Evolutionary conservation across 2,113 vertebrate species (phyloP).

Genomic region (Panthera leo): DNA sequence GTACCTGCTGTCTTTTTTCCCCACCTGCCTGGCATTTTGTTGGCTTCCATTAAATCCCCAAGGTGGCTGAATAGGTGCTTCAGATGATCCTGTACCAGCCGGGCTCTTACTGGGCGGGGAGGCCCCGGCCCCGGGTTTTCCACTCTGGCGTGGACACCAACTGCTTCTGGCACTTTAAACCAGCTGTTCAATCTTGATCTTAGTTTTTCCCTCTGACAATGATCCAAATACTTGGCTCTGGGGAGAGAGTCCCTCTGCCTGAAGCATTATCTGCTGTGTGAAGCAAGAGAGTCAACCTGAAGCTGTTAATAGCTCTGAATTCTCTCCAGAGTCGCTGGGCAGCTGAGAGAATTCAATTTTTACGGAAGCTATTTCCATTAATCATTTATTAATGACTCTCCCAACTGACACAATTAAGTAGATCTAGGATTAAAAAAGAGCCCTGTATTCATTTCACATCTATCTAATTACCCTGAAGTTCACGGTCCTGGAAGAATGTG

Average conservation of each 20-base stretch:
- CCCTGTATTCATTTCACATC: not conserved
- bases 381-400: conserved; percentile 60
- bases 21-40: not conserved
- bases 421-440: conserved; percentile 28
- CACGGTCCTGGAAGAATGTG: not conserved
- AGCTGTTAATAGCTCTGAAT: not conserved
- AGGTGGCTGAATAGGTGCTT: not conserved
- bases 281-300: not conserved
- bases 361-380: conserved; percentile 51
- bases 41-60: not conserved
- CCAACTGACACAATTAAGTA: conserved; percentile 48
- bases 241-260: not conserved
- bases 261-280: not conserved
- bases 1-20: rapidly evolving
- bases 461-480: conserved; percentile 26
- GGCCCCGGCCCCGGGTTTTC: not conserved
- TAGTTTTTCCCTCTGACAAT: not conserved
- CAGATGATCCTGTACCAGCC: not conserved
- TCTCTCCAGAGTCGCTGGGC: not conserved
- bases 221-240: not conserved
- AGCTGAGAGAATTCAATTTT: conserved; percentile 56
- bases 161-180: not conserved
- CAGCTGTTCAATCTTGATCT: not conserved
- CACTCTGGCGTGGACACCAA: not conserved
- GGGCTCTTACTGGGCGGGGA: not conserved